These are phyloP conservation scores for Eublepharis macularius DNA, from an alignment of 2,113 vertebrate genomes.

Conservation along the genomic window DNA sequence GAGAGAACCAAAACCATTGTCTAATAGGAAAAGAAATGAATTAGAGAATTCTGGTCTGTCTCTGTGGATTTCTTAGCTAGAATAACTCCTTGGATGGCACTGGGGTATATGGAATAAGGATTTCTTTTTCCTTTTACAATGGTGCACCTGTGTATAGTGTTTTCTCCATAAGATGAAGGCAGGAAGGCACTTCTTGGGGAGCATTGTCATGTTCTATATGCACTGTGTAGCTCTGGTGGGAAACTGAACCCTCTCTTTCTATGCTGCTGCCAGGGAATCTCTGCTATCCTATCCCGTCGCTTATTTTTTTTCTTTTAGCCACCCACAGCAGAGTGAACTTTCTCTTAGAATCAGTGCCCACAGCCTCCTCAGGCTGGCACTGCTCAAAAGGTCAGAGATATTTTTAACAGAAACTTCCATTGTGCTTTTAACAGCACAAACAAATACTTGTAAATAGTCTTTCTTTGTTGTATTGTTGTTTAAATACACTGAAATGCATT, in stretches of 20 bases:
- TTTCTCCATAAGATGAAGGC: background rate
- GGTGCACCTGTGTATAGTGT: background rate
- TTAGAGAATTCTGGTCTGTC: no score
- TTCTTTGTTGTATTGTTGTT: slow-evolving; percentile 6
- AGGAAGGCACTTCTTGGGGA: background rate
- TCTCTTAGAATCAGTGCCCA: slow-evolving; percentile 14
- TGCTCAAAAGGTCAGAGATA: background rate
- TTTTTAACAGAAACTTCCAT: slow-evolving; percentile 24
- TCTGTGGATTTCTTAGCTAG: background rate
- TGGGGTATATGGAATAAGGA: background rate
- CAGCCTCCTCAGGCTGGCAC: background rate
- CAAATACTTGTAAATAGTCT: slow-evolving; percentile 13
- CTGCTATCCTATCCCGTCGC: slow-evolving; percentile 25
- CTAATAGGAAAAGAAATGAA: no score
- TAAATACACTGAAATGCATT: slow-evolving; percentile 2
- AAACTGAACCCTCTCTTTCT: background rate
- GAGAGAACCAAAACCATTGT: no score
- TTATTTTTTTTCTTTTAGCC: slow-evolving; percentile 31
- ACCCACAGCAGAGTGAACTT: slow-evolving; percentile 51
- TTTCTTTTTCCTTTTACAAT: background rate
- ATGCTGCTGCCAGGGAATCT: slow-evolving; percentile 1
- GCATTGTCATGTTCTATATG: background rate
- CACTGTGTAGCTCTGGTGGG: background rate
- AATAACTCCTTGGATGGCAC: background rate
- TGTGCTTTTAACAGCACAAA: slow-evolving; percentile 34